Evolutionary conservation across 2,113 vertebrate genomes (phyloP).

Genomic region (Passer montanus): DNA sequence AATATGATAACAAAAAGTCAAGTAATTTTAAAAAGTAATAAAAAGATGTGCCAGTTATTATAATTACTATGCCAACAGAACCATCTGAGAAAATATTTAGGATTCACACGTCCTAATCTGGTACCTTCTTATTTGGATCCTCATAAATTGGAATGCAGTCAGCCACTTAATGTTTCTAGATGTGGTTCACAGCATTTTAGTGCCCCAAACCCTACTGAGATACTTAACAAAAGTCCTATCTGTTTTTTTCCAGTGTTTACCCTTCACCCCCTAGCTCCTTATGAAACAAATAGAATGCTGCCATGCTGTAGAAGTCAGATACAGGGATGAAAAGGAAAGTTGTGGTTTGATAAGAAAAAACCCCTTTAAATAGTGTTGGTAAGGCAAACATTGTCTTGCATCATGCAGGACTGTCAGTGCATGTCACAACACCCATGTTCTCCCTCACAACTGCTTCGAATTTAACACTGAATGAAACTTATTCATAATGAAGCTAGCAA

Average conservation of each 20-base stretch:
- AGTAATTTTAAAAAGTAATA: neutral
- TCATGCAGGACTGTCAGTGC: neutral
- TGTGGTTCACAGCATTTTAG: neutral
- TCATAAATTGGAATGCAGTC: neutral
- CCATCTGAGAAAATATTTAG: neutral
- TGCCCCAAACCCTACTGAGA: neutral
- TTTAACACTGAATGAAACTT: neutral
- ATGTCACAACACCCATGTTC: neutral
- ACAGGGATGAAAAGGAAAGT: neutral
- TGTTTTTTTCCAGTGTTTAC: neutral
- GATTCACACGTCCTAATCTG: neutral
- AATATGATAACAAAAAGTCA: neutral
- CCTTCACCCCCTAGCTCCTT: neutral
- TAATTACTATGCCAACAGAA: neutral
- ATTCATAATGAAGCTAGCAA: neutral
- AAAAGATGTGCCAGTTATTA: neutral
- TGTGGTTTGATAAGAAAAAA: neutral
- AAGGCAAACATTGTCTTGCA: neutral
- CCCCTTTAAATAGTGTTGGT: neutral
- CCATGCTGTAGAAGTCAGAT: neutral
- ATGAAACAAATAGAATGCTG: neutral
- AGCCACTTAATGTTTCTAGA: neutral
- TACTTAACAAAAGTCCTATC: neutral
- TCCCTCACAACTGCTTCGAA: neutral
- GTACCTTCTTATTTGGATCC: neutral